Base-by-base conservation (phyloP, 2,888 invertebrate species). In the Lacanobia wlatinum region DNA sequence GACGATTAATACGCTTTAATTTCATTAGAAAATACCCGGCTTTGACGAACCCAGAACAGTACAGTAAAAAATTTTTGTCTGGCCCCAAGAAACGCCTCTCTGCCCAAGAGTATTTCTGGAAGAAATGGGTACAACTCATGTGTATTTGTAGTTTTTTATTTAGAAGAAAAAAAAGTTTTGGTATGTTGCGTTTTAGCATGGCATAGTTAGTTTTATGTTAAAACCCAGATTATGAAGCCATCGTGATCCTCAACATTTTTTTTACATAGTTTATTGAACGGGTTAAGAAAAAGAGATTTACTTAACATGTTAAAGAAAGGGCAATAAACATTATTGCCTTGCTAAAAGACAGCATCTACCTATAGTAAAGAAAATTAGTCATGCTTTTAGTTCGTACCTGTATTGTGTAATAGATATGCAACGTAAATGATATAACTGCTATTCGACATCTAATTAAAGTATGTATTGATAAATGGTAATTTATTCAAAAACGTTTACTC, bases 101-200 rank as follows among this genome's bases (percentile, higher is more conserved):
- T 58, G 90, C 94, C 68, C 95, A 94, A 80, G 94, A 95, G 82
- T 94, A 94, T 91, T 94, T 93, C 82, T 95, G 94, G 96, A 95
- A 94, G 87, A 94, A 95, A 95, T 95, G 95, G 96, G 95, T 96
- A 95, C 84, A 68, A 38, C 16, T 46, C 21, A 46, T 34, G 5
- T 60, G 14, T 78, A 48, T 64, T n/a, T n/a, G 34, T 56, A 56
- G 56, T 56, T 56, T 23, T 38, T 3, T 18, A 56, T 56, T 18
- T 38, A 56, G 34, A 18, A 3, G 56, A 10, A 56, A 34, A n/a
- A 8, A 8, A 18, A 34, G 56, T 14, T 34, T 34, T 28, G n/a
- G 23, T 28, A 28, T 28, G 38, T 58, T 52, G 46, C n/a, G 38
- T 55, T 46, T 53, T 53, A 55, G 18, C 16, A 14, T 53, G 38